Evolutionary conservation across 2,797 vertebrate species (phyloP).

Genomic region (Tangara arthus): DNA sequence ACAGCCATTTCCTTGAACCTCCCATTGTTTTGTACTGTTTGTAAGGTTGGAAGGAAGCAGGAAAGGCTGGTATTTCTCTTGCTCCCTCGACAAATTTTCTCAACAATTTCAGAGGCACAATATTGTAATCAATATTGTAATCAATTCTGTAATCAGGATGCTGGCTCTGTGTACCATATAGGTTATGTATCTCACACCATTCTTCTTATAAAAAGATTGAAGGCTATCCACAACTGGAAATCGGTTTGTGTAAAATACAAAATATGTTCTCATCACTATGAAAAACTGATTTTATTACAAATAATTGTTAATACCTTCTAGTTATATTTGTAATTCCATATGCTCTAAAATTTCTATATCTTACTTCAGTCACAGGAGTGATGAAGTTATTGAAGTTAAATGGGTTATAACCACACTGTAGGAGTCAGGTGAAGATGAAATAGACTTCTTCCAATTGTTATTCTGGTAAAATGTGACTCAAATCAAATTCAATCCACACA

Average conservation of each 20-base stretch:
- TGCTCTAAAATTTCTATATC: background rate
- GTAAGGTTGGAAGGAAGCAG: background rate
- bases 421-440: constrained; percentile 38
- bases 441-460: background rate
- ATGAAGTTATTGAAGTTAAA: background rate
- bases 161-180: background rate
- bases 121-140: rapidly evolving
- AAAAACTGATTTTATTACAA: background rate
- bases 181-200: background rate
- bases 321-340: background rate
- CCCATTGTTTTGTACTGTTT: background rate
- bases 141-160: background rate
- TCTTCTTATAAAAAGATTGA: background rate
- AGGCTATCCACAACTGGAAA: background rate
- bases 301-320: background rate
- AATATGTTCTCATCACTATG: background rate
- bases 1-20: background rate
- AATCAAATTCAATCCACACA: constrained; percentile 41
- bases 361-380: background rate
- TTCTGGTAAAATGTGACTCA: constrained; percentile 53
- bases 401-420: background rate
- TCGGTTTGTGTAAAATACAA: background rate
- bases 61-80: background rate
- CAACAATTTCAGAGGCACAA: background rate
- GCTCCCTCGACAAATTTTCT: background rate